Evolutionary conservation across 2,888 invertebrate species (phyloP), one percentile per base, ranked within the genome.

Genomic region (Sesia bembeciformis): DNA sequence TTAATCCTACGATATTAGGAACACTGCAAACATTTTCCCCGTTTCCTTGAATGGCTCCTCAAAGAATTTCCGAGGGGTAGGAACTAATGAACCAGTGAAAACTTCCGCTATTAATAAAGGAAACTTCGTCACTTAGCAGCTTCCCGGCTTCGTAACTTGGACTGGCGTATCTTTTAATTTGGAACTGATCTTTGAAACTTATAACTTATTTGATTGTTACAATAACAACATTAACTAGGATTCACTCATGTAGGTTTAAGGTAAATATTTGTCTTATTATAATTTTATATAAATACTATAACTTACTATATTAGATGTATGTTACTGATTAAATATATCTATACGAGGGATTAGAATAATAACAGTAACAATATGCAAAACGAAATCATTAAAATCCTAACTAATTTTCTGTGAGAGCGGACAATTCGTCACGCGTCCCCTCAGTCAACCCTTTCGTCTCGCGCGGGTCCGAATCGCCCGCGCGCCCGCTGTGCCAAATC

Each of bases 1-100:
- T 81, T 88, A 85, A 89, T 85, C 87, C 86, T 70, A 61, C 69
- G 76, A 81, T 89, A 88, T 89, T 87, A 84, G 71, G 70, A 68
- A 64, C 68, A 69, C 61, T 57, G 78, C 71, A 81, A 85, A 84
- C 78, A 81, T 76, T 70, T 73, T 71, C 60, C 68, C 57, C 66
- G 69, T 68, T 75, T 75, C 68, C 70, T 74, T 68, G 61, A 70
- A 67, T 66, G 62, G 63, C 63, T 63, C 65, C 67, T 61, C 59
- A 66, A 61, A 50, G 50, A 50, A 39, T 65, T 60, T 57, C 60
- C 57, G 62, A 67, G 70, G 79, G 81, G 78, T 65, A 66, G 59
- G 57, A 73, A 70, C 75, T 82, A 84, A 87, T 84, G 81, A 85
- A 77, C 65, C 76, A 71, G 51, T 62, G 70, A 69, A 72, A 78